A percentile compares a stretch with the other conserved stretches of the same genome.
Evolutionary conservation across 2,797 vertebrate genomes (phyloP).

Genomic region (Novumbra hubbsi): DNA sequence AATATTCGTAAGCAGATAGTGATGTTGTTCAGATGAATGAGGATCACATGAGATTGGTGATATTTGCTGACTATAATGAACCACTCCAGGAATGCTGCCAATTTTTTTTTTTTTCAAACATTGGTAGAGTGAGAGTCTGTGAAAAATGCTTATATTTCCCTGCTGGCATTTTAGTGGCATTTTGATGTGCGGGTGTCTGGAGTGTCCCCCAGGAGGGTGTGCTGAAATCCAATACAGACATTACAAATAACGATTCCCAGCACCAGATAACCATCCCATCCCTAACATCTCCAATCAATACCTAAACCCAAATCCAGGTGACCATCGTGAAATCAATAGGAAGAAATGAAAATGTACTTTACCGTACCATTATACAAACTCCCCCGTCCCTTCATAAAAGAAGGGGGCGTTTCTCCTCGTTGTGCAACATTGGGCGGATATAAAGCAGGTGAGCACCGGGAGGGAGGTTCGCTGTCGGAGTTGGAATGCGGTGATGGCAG

Average conservation of each 20-base stretch:
- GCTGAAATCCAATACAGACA: slow-evolving; percentile 62
- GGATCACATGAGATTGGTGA: slow-evolving; percentile 33
- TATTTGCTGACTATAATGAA: slow-evolving; percentile 69
- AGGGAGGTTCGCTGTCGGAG: slow-evolving; percentile 31
- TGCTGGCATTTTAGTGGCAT: slow-evolving; percentile 80
- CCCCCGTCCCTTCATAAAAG: slow-evolving; percentile 31
- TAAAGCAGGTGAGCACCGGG: slow-evolving; percentile 12
- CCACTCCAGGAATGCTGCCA: slow-evolving; percentile 55
- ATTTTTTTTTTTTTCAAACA: slow-evolving; percentile 34
- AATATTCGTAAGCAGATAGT: slow-evolving; percentile 28
- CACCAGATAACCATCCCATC: slow-evolving; percentile 50
- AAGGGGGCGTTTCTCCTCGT: slow-evolving; percentile 19
- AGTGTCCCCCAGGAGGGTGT: slow-evolving; percentile 60
- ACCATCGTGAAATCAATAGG: slow-evolving; percentile 51
- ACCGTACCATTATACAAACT: slow-evolving; percentile 36
- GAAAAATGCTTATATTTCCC: slow-evolving; percentile 68
- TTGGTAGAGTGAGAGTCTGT: slow-evolving; percentile 52
- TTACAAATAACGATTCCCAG: slow-evolving; percentile 44
- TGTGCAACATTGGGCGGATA: neutral
- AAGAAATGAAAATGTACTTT: slow-evolving; percentile 58
- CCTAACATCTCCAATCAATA: slow-evolving; percentile 58
- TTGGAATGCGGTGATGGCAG: slow-evolving; percentile 42
- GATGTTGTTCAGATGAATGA: slow-evolving; percentile 13
- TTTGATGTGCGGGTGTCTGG: slow-evolving; percentile 65
- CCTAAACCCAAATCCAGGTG: slow-evolving; percentile 51